Evolutionary conservation across 92 coral and sea anemone species (phyloP), one percentile per base, ranked within the genome.

Genomic region (Heliopora coerulea): DNA sequence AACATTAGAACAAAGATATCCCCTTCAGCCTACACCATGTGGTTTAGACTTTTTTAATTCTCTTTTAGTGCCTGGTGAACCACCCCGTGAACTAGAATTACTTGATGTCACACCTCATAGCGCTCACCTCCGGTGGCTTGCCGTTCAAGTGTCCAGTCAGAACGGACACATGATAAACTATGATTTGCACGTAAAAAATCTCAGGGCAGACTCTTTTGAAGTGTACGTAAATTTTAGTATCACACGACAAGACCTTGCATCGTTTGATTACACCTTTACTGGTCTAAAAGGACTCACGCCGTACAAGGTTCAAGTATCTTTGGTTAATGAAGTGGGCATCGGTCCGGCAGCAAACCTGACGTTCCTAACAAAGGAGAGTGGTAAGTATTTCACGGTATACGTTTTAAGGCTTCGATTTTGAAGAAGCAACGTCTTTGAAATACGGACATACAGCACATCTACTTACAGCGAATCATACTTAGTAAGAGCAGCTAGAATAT

Each of bases 261-360:
- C 25, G 10, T 63, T 20, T 40, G 28, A 10, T 18, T 6, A 6
- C 18, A 34, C 10, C 50, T 27, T 63, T 37, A 15, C 0, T 37
- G 8, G n/a, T 9, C 37, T 63, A 29, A 63, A 5, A 40, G 70
- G 70, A 40, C 70, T 63, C 2, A 63, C 70, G n/a, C 3, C 42
- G n/a, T 63, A 63, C 17, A 15, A 21, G 19, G 15, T 63, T 44
- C 21, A 63, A 29, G 31, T 63, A 18, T 34, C 70, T 37, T 63
- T 63, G 52, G 11, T 63, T n/a, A 63, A 63, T 33, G 32, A 19
- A 27, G 70, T 63, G 8, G 70, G 70, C 4, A 27, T 19, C 20
- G 70, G 70, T 12, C 70, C 70, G 5, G 21, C 27, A n/a, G 30
- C 2, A 13, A 63, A 27, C 30, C 1, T 34, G 10, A 0, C 18